These are phyloP conservation scores for Antheraea pernyi DNA, from an alignment of 1,140 invertebrate species.

Conservation along the genomic window DNA sequence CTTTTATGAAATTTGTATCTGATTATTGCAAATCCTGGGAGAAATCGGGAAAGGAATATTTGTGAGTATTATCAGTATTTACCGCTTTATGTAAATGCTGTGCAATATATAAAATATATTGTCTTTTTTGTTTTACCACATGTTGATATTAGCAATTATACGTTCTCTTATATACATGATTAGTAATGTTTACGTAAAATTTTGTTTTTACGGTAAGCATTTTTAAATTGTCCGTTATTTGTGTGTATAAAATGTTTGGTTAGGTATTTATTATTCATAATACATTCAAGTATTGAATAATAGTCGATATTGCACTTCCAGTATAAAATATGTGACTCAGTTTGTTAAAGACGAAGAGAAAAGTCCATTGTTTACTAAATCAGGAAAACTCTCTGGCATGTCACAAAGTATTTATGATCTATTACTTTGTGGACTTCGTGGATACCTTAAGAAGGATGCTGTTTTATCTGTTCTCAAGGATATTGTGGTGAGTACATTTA, in stretches of 20 bases:
- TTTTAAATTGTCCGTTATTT: not conserved
- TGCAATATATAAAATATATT: not conserved
- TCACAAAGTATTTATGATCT: constrained; percentile 81
- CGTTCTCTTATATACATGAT: constrained; percentile 7
- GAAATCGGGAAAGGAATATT: constrained; percentile 70
- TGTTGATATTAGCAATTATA: constrained; percentile 33
- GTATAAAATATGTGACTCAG: constrained; percentile 77
- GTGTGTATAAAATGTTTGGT: not conserved
- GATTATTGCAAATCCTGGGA: constrained; percentile 76
- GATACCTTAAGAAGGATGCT: constrained; percentile 85
- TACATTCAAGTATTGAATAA: too few species aligned
- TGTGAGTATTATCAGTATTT: constrained; percentile 49
- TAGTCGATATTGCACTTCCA: constrained; percentile 50
- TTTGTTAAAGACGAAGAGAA: constrained; percentile 78
- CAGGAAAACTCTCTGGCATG: constrained; percentile 73
- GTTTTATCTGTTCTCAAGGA: constrained; percentile 84
- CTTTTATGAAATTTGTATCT: constrained; percentile 63
- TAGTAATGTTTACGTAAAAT: not conserved
- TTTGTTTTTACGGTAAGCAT: constrained; percentile 1
- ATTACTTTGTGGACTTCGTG: constrained; percentile 84
- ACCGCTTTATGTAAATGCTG: not conserved
- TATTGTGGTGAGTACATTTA: constrained; percentile 81
- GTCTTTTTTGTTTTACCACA: constrained; percentile 38
- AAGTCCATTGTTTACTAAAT: constrained; percentile 79
- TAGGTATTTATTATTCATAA: too few species aligned